Evolutionary conservation across 1,140 invertebrate genomes (phyloP).

Genomic region (Bombus ignitus): DNA sequence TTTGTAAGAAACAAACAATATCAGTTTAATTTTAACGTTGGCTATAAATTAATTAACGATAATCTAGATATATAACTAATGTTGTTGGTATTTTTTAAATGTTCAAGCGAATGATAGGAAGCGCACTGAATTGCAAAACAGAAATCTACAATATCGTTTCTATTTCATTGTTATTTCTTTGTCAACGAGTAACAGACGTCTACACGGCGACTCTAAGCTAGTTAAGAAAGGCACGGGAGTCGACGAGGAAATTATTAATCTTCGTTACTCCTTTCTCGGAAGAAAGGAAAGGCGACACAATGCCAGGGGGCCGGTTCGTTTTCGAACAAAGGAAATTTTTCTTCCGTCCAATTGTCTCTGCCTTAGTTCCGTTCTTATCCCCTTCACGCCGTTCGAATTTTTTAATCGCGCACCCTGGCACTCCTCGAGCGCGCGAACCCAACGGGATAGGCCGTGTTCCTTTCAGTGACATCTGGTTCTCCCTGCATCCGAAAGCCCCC

Average conservation of each 20-base stretch:
- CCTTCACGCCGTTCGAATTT: background rate
- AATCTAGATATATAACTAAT: too few relatives aligned
- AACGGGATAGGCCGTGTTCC: slow-evolving; percentile 44
- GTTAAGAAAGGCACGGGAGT: background rate
- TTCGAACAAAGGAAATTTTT: slow-evolving; percentile 38
- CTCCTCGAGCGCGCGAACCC: slow-evolving; percentile 47
- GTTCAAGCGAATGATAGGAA: too few relatives aligned
- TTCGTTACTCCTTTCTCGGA: slow-evolving; percentile 5
- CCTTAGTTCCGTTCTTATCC: background rate
- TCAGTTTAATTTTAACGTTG: too few relatives aligned
- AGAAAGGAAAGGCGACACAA: background rate
- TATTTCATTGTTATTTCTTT: too few relatives aligned
- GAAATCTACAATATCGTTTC: background rate
- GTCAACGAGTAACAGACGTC: background rate
- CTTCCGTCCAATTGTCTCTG: slow-evolving; percentile 47
- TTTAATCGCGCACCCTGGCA: slow-evolving; percentile 54
- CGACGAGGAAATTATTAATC: slow-evolving; percentile 36
- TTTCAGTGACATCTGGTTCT: slow-evolving; percentile 66
- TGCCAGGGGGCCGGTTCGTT: background rate
- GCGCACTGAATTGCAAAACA: too few relatives aligned
- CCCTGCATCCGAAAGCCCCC: slow-evolving; percentile 21
- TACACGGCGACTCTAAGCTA: background rate
- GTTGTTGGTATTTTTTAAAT: too few relatives aligned
- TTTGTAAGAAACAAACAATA: too few relatives aligned
- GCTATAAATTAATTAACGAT: too few relatives aligned